These are phyloP conservation scores for Sebastes kiyomatsui DNA, from an alignment of 2,797 vertebrate species.

Conservation along the genomic window DNA sequence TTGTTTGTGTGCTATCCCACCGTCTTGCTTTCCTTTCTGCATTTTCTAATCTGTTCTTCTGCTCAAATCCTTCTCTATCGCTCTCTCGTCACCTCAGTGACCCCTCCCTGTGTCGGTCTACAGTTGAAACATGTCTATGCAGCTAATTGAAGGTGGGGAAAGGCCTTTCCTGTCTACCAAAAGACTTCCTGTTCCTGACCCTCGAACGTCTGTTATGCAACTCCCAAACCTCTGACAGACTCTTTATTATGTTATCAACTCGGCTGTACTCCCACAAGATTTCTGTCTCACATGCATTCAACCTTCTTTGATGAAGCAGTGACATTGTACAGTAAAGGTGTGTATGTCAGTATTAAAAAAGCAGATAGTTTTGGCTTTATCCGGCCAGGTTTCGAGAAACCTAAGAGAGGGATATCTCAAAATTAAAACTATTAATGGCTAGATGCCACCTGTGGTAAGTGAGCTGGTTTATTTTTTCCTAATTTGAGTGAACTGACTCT, in stretches of 20 bases:
- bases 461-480: not conserved
- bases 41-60: not conserved
- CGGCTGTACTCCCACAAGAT: not conserved
- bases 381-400: not conserved
- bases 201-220: slow-evolving; percentile 21
- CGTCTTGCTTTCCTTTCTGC: not conserved
- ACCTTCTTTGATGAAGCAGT: not conserved
- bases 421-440: not conserved
- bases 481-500: not conserved
- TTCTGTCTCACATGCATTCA: not conserved
- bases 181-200: slow-evolving; percentile 85
- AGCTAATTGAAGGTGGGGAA: slow-evolving; percentile 80
- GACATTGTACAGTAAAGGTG: not conserved
- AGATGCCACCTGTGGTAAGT: not conserved
- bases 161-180: slow-evolving; percentile 85
- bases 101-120: slow-evolving; percentile 65
- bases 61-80: not conserved
- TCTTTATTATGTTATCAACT: slow-evolving; percentile 18
- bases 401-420: not conserved
- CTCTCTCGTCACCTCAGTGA: slow-evolving; percentile 43
- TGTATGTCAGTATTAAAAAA: too few species aligned
- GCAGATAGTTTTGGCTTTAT: not conserved
- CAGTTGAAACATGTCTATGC: slow-evolving; percentile 77
- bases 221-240: slow-evolving; percentile 12
- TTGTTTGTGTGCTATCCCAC: not conserved